phyloP scores from a whole-genome alignment of 2,113 vertebrate genomes.

The Planiliza haematocheilus region DNA sequence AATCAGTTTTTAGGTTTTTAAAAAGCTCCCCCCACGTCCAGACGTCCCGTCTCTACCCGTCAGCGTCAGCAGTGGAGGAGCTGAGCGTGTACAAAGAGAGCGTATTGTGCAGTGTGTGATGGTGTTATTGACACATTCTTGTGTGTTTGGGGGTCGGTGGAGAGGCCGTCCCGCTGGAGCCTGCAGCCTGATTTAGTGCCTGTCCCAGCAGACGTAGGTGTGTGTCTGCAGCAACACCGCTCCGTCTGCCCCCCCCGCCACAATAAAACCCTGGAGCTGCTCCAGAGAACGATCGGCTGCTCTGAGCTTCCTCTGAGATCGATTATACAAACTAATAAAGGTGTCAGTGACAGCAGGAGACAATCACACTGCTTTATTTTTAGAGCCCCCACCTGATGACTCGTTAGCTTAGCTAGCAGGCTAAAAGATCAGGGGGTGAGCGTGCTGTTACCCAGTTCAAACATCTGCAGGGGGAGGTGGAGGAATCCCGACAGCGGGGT shows the following conservation, averaged over 20 bases:
- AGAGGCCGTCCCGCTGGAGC: slow-evolving; percentile 32
- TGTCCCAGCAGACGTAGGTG: slow-evolving; percentile 31
- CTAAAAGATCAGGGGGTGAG: no score
- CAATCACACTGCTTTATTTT: no score
- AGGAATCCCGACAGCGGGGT: slow-evolving; percentile 94
- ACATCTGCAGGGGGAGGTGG: slow-evolving; percentile 99
- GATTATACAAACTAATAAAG: no score
- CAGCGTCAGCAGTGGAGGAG: slow-evolving; percentile 8
- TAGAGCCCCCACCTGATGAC: no score
- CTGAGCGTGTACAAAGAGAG: slow-evolving; percentile 16
- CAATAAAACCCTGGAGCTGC: slow-evolving; percentile 1
- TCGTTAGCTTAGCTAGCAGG: no score
- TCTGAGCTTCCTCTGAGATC: no score
- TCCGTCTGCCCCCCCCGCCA: slow-evolving; percentile 19
- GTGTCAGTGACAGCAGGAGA: no score
- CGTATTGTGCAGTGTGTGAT: slow-evolving; percentile 20
- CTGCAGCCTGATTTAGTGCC: slow-evolving; percentile 33
- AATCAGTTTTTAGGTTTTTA: no score
- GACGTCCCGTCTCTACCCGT: no score
- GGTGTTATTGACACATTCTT: slow-evolving; percentile 41
- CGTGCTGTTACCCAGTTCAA: slow-evolving; percentile 88
- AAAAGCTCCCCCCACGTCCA: no score
- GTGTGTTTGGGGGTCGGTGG: slow-evolving; percentile 5
- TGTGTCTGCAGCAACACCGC: no score
- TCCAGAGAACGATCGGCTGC: no score